A percentile compares a stretch with the other conserved stretches of the same genome.
Evolutionary conservation across 2,113 vertebrate species (phyloP).

Genomic region (Spilogale gracilis): DNA sequence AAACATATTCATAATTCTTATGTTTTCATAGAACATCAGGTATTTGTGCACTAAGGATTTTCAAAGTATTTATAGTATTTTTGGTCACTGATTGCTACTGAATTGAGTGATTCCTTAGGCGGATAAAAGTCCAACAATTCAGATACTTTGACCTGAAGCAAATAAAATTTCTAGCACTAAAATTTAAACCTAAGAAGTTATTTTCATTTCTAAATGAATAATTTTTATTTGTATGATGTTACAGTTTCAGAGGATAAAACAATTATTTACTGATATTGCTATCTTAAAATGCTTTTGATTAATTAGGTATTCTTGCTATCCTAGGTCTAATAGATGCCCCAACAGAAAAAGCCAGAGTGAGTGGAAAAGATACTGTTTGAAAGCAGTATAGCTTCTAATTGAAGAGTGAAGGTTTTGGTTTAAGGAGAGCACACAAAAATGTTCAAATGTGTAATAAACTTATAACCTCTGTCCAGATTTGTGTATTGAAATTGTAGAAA

Average conservation of each 20-base stretch:
- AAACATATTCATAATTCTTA: background rate
- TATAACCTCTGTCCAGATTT: background rate
- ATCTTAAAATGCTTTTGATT: background rate
- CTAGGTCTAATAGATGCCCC: background rate
- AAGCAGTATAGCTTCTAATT: background rate
- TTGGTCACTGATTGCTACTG: background rate
- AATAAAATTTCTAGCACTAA: background rate
- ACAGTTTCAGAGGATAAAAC: background rate
- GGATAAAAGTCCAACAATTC: background rate
- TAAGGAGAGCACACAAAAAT: background rate
- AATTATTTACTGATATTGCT: background rate
- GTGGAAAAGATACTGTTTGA: background rate
- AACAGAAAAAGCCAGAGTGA: background rate
- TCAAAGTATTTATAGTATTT: background rate
- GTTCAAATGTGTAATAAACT: background rate
- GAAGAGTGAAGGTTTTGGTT: background rate
- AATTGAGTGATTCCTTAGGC: background rate
- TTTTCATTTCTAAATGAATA: background rate
- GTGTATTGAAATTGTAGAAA: background rate
- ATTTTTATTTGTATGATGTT: constrained; percentile 26
- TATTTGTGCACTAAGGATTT: background rate
- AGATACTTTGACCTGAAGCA: background rate
- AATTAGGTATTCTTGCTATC: background rate
- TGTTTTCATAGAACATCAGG: background rate
- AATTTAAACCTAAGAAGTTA: background rate